Base-by-base conservation (phyloP, 2,888 invertebrate species). In the Allacma fusca region DNA sequence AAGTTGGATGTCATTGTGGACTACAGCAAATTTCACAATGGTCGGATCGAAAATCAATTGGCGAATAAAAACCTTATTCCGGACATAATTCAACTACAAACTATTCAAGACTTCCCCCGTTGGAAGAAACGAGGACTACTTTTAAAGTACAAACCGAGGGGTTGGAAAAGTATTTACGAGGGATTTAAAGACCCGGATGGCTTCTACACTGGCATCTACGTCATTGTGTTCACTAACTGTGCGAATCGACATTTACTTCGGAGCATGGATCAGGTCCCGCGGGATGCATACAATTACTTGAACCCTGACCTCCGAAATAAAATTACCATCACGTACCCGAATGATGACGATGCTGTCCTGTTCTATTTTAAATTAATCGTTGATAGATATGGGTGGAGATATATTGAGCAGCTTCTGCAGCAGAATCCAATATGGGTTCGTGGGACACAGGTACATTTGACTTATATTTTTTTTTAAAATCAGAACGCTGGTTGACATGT, bases 261-360 rank as follows among this genome's bases (percentile, higher is more conserved):
- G 12, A 62, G n/a, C 23, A 2, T 7, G 9, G 67, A 75, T 1
- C 50, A 59, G 0, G 76, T 78, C 73, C 78, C 80, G 1, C 24
- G 21, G 2, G 78, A 80, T 50, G 80, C 78, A 1, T 40, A 40
- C 4, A 76, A 80, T 50, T 80, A 76, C 21, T 76, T 80, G 23
- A 75, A 71, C 7, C 80, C 80, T 1, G 74, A 74, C 21, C 65
- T 78, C 19, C 76, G 76, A 21, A 67, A 65, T 9, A 79, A 77
- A 77, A 75, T 80, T 21, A 28, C 78, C 19, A 29, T 65, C 16
- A 75, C 77, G 1, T 79, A 78, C 62, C 79, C 79, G 0, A 77
- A 79, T 59, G 79, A 79, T 40, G 79, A 80, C 26, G 80, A 80
- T 24, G 80, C 78, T 40, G 74, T 78, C n/a, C 71, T 80, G 12